Evolutionary conservation across 2,113 vertebrate genomes (phyloP).

Genomic region (Odobenus rosmarus): DNA sequence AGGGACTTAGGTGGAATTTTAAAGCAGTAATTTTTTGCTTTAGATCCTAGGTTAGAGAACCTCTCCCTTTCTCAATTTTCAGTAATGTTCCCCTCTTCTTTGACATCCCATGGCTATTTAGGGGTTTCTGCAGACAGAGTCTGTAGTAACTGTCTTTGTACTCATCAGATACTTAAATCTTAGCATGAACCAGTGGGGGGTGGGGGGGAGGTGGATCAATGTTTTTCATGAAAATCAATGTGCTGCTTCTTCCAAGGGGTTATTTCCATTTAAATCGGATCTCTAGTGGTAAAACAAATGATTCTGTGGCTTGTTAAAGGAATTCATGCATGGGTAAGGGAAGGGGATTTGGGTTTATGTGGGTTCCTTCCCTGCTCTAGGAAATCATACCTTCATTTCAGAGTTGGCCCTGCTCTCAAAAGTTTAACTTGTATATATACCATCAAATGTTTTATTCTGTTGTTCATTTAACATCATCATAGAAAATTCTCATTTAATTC

Average conservation of each 20-base stretch:
- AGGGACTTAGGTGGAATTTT: background rate
- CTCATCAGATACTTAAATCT: conserved; percentile 24
- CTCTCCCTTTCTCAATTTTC: background rate
- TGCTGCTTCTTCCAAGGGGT: conserved; percentile 56
- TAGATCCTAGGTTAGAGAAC: background rate
- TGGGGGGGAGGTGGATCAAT: background rate
- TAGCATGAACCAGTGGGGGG: background rate
- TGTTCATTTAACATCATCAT: conserved; percentile 9
- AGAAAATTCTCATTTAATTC: conserved; percentile 48
- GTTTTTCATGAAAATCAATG: conserved; percentile 65
- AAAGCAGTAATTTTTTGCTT: background rate
- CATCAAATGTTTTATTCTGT: background rate
- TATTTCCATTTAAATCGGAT: conserved; percentile 57
- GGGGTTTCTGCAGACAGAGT: background rate
- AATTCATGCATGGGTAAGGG: background rate
- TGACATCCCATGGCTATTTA: background rate
- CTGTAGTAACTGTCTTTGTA: background rate
- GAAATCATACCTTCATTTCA: conserved; percentile 34
- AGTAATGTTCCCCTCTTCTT: background rate
- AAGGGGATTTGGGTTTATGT: background rate
- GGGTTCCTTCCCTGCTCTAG: background rate
- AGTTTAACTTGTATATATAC: conserved; percentile 40
- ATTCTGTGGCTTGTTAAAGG: conserved; percentile 47
- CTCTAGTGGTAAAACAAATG: conserved; percentile 56
- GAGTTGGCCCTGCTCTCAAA: background rate